Percentiles rank a stretch among this genome's conserved stretches.
These are phyloP conservation scores for Nycticebus coucang DNA, from an alignment of 2,113 vertebrate species.

Conservation along the genomic window DNA sequence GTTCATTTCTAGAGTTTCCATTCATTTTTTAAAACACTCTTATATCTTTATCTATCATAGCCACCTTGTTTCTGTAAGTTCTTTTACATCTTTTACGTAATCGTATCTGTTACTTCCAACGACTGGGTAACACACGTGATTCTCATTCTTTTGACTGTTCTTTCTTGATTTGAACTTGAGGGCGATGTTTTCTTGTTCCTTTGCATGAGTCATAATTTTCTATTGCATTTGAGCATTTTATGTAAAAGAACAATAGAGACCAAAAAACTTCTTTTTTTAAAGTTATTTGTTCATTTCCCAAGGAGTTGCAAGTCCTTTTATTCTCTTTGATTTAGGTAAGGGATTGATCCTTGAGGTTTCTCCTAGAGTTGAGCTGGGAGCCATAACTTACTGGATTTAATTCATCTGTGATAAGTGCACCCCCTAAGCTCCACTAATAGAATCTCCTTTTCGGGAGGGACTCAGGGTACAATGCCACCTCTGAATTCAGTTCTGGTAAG, in stretches of 20 bases:
- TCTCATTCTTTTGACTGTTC: background rate
- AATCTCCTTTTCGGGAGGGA: background rate
- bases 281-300: background rate
- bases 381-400: background rate
- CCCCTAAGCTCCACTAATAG: background rate
- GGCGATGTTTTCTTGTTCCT: background rate
- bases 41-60: background rate
- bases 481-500: background rate
- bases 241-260: background rate
- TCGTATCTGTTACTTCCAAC: background rate
- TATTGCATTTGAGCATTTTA: background rate
- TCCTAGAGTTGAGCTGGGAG: background rate
- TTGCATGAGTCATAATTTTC: background rate
- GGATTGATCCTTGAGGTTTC: background rate
- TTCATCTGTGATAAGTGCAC: background rate
- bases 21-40: background rate
- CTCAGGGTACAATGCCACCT: background rate
- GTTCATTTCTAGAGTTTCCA: background rate
- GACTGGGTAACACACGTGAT: no score
- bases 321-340: background rate
- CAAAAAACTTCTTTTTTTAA: background rate
- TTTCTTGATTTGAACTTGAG: background rate
- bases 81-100: background rate
- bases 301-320: background rate
- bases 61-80: background rate